Evolutionary conservation across 2,888 invertebrate genomes (phyloP).

Genomic region (Drosophila testacea): DNA sequence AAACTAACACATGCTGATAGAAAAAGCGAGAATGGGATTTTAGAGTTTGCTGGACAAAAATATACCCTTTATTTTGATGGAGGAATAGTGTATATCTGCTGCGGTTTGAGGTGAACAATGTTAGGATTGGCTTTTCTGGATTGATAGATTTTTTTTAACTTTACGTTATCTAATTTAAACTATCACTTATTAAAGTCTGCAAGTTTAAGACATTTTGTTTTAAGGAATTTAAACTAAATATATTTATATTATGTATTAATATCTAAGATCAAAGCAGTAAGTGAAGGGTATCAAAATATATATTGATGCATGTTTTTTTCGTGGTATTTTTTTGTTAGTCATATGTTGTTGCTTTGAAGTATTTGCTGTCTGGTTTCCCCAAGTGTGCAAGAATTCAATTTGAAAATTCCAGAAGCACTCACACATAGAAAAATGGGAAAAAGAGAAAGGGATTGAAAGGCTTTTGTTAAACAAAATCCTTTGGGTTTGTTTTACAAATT

Average conservation of each 20-base stretch:
- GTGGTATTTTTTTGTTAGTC: slow-evolving; percentile 6
- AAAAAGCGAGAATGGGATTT: background rate
- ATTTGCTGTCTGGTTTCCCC: slow-evolving; percentile 30
- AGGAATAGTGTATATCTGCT: no score
- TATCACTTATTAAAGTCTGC: no score
- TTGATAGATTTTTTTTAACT: no score
- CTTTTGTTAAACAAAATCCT: slow-evolving; percentile 29
- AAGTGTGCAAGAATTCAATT: slow-evolving; percentile 57
- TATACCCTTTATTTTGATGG: background rate
- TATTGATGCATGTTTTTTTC: slow-evolving; percentile 6
- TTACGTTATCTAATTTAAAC: no score
- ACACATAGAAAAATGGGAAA: background rate
- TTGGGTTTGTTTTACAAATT: slow-evolving; percentile 28
- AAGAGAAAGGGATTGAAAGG: background rate
- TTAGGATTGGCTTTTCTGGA: no score
- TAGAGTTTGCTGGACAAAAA: background rate
- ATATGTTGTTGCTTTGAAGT: slow-evolving; percentile 31
- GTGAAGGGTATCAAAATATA: slow-evolving; percentile 10
- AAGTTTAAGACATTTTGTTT: no score
- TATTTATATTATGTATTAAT: no score
- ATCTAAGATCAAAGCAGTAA: no score
- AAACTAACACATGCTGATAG: background rate
- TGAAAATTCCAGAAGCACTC: slow-evolving; percentile 38
- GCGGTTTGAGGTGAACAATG: no score
- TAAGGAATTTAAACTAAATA: no score